These are phyloP conservation scores for Thecophora atra DNA, from an alignment of 2,888 invertebrate genomes.

Conservation along the genomic window DNA sequence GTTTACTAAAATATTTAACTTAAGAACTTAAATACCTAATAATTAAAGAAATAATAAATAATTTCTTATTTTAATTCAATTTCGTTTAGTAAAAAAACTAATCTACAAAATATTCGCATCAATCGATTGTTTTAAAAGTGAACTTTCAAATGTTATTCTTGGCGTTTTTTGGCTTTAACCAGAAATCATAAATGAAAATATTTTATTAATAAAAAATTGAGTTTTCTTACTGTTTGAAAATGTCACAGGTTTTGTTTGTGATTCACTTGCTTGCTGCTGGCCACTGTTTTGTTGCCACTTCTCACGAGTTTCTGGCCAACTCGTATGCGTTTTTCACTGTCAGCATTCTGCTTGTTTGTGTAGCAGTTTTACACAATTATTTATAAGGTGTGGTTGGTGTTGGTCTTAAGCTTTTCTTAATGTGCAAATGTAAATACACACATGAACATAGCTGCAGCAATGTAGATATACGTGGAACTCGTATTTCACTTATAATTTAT, in stretches of 20 bases:
- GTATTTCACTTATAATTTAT: conserved; percentile 39
- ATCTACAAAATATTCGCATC: no score
- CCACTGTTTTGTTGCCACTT: not conserved
- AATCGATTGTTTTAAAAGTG: no score
- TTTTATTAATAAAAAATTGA: no score
- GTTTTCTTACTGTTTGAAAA: not conserved
- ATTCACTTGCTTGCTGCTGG: not conserved
- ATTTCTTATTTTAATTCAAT: no score
- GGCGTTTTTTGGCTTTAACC: no score
- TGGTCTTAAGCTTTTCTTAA: not conserved
- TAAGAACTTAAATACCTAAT: no score
- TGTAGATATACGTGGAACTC: conserved; percentile 1
- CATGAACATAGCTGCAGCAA: not conserved
- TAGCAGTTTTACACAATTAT: no score
- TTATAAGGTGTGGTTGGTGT: conserved; percentile 3
- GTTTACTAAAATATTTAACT: no score
- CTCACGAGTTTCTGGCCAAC: not conserved
- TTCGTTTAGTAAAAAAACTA: no score
- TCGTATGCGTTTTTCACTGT: conserved; percentile 11
- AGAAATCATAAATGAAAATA: no score
- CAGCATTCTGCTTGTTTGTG: not conserved
- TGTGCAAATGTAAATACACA: conserved; percentile 2
- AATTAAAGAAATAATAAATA: no score
- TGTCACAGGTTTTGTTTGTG: conserved; percentile 1
- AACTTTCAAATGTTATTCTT: no score